Evolutionary conservation across 1,140 invertebrate species (phyloP).

Genomic region (Frieseomelitta varia): DNA sequence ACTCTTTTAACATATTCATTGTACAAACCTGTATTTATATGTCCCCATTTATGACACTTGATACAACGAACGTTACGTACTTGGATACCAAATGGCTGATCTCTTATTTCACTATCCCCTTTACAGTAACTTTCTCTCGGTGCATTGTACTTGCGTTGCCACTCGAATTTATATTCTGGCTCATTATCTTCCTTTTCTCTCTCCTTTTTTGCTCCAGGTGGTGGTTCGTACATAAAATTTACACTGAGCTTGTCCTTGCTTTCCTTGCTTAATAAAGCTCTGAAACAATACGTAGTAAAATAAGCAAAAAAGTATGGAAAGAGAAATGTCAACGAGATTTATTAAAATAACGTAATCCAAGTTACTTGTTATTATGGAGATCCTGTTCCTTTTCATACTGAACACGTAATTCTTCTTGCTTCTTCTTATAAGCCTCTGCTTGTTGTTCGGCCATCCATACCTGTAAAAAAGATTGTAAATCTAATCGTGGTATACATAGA

Average conservation of each 20-base stretch:
- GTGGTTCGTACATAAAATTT: conserved; percentile 99
- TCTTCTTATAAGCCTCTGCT: conserved; percentile 97
- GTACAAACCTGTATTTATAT: conserved; percentile 96
- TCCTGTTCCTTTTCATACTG: conserved; percentile 99
- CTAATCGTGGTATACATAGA: background rate
- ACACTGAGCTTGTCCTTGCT: conserved; percentile 99
- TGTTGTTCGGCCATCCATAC: conserved; percentile 99
- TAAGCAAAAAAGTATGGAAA: background rate
- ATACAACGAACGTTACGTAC: conserved; percentile 99
- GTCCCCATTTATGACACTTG: conserved; percentile 99
- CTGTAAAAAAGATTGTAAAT: conserved; percentile 71
- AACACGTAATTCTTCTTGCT: conserved; percentile 97
- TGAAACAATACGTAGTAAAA: conserved; percentile 75
- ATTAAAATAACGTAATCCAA: background rate
- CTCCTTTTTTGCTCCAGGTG: conserved; percentile 96
- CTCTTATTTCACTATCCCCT: conserved; percentile 96
- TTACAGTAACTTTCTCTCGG: conserved; percentile 98
- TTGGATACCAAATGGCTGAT: conserved; percentile 99
- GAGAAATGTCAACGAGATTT: background rate
- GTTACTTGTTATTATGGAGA: conserved; percentile 97
- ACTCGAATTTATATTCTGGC: conserved; percentile 99
- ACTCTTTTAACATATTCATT: conserved; percentile 6
- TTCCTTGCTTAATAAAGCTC: conserved; percentile 97
- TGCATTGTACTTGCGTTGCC: conserved; percentile 99
- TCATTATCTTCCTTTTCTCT: conserved; percentile 95